phyloP scores from a whole-genome alignment of 2,888 invertebrate species.

The Chymomyza fuscimana region DNA sequence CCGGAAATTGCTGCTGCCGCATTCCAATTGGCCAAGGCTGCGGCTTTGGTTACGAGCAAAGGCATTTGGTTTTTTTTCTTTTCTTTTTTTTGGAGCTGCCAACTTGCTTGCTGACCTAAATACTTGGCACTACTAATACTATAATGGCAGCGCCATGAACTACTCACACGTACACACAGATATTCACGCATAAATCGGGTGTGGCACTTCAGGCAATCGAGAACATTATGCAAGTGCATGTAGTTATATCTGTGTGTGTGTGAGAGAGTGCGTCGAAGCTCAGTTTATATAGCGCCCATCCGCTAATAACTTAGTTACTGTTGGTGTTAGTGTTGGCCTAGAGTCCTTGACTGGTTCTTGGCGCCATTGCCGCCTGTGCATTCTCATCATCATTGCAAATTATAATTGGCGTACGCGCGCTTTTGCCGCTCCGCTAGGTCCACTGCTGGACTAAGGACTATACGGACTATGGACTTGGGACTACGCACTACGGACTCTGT shows the following conservation, averaged over 20 bases:
- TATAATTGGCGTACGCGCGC: constrained; percentile 36
- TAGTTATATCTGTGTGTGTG: constrained; percentile 2
- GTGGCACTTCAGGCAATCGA: constrained; percentile 18
- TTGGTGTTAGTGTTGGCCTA: constrained; percentile 16
- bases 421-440: neutral
- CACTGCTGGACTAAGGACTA: constrained; percentile 12
- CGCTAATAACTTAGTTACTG: constrained; percentile 67
- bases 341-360: constrained; percentile 33
- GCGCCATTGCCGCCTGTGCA: constrained; percentile 35
- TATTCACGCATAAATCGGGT: constrained; percentile 15
- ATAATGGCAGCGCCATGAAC: neutral
- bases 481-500: constrained; percentile 32
- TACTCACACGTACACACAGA: constrained; percentile 6
- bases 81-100: constrained; percentile 30
- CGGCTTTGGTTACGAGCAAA: constrained; percentile 25
- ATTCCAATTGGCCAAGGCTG: constrained; percentile 18
- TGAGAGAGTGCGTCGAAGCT: constrained; percentile 7
- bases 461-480: neutral
- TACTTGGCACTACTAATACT: constrained; percentile 24
- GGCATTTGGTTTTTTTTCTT: constrained; percentile 14
- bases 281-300: constrained; percentile 34
- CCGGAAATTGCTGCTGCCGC: constrained; percentile 68
- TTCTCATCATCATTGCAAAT: constrained; percentile 39
- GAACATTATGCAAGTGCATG: constrained; percentile 2
- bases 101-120: constrained; percentile 41